Evolutionary conservation across 92 coral and sea anemone genomes (phyloP).

Genomic region (Desmophyllum pertusum): DNA sequence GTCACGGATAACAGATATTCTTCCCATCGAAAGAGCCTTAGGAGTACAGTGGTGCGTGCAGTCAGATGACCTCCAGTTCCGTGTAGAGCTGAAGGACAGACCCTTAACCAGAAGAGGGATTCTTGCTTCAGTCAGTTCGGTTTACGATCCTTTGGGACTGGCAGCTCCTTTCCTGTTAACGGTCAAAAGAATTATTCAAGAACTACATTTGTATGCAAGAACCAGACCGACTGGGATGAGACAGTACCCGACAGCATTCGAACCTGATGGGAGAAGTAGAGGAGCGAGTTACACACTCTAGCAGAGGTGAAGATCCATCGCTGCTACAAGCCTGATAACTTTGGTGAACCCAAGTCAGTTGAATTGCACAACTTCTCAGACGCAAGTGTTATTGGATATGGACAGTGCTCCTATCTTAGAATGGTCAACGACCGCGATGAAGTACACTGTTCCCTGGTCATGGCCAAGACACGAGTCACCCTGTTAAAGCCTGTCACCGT

Average conservation of each 20-base stretch:
- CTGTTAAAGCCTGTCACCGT: conserved; percentile 17
- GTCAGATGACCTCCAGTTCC: conserved; percentile 36
- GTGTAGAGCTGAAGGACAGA: conserved; percentile 33
- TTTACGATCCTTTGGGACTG: conserved; percentile 46
- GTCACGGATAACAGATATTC: conserved; percentile 6
- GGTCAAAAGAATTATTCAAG: conserved; percentile 47
- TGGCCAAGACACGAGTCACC: conserved; percentile 19
- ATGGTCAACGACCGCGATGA: conserved; percentile 6
- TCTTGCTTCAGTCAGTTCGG: conserved; percentile 32
- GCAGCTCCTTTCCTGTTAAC: conserved; percentile 41
- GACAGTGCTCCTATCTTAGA: conserved; percentile 29
- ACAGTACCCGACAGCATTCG: conserved; percentile 28
- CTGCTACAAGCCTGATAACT: conserved; percentile 30
- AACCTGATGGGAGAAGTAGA: conserved; percentile 44
- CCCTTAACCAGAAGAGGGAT: conserved; percentile 41
- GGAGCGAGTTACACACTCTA: not conserved
- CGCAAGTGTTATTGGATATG: conserved; percentile 23
- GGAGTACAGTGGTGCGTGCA: conserved; percentile 53
- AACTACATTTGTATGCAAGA: conserved; percentile 43
- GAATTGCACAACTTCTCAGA: conserved; percentile 28
- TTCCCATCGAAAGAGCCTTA: conserved; percentile 48
- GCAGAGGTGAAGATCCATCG: conserved; percentile 32
- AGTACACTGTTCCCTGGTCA: conserved; percentile 6
- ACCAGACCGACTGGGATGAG: conserved; percentile 38
- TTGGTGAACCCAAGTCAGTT: conserved; percentile 1